phyloP scores from a whole-genome alignment of 1,140 invertebrate genomes.

The Halictus rubicundus region DNA sequence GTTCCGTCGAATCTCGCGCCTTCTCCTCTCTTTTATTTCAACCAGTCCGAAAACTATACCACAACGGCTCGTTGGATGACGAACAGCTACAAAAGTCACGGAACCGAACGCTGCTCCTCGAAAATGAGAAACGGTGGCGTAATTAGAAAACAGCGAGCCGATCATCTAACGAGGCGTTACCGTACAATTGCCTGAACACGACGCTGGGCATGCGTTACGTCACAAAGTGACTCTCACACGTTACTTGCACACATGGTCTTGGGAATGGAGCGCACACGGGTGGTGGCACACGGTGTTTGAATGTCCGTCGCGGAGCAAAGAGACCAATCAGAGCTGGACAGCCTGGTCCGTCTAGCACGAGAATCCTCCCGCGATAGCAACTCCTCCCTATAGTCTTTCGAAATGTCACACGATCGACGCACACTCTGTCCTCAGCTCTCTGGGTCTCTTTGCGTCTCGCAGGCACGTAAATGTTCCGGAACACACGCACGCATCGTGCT shows the following conservation, averaged over 20 bases:
- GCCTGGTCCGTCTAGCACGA: too few relatives aligned
- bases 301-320: conserved; percentile 20
- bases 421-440: neutral
- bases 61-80: too few relatives aligned
- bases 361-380: too few relatives aligned
- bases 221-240: conserved; percentile 61
- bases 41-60: neutral
- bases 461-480: conserved; percentile 21
- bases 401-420: too few relatives aligned
- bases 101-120: too few relatives aligned
- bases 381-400: too few relatives aligned
- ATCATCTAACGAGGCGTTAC: too few relatives aligned
- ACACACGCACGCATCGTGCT: conserved; percentile 6
- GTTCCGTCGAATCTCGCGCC: too few relatives aligned
- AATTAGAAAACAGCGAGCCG: too few relatives aligned
- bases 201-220: conserved; percentile 45
- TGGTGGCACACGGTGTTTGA: conserved; percentile 32
- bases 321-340: neutral
- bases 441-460: neutral
- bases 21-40: neutral
- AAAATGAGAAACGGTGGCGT: too few relatives aligned
- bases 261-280: conserved; percentile 33
- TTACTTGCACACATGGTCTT: conserved; percentile 64
- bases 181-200: conserved; percentile 41
- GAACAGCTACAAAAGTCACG: too few relatives aligned